Conservation (phyloP, 2,113 vertebrate species). For the Setophaga coronata region DNA sequence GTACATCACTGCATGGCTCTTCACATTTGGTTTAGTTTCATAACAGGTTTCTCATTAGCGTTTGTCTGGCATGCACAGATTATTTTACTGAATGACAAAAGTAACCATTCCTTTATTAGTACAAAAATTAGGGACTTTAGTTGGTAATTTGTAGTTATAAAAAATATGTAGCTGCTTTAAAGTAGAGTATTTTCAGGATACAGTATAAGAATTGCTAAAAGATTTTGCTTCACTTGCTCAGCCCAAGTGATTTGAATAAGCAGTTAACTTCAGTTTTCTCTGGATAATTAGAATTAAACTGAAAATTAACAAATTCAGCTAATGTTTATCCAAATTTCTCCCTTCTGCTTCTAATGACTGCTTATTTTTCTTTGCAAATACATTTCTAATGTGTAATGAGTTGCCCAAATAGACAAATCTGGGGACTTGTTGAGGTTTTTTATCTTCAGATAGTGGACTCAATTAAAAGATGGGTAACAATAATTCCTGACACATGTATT, state of each 20-base stretch:
- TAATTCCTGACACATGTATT: not conserved
- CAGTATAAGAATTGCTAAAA: not conserved
- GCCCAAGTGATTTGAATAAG: not conserved
- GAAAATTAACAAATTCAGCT: not conserved
- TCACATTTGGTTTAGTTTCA: not conserved
- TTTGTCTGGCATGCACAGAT: not conserved
- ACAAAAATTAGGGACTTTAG: not conserved
- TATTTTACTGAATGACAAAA: not conserved
- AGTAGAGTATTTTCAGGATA: not conserved
- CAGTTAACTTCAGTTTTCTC: not conserved
- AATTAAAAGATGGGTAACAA: not conserved
- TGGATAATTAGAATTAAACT: not conserved
- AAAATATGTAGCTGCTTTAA: not conserved
- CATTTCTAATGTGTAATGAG: not conserved
- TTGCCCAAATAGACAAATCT: not conserved
- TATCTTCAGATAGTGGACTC: not conserved
- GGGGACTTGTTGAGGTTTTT: accelerated
- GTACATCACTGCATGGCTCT: not conserved
- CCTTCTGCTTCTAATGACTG: not conserved
- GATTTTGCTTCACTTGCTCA: not conserved
- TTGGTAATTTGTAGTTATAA: not conserved
- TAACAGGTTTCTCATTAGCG: not conserved
- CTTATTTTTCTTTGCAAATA: not conserved
- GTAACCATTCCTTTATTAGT: not conserved
- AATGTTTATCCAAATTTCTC: not conserved